A percentile compares a stretch with the other conserved stretches of the same genome.
Evolutionary conservation across 2,113 vertebrate genomes (phyloP).

Genomic region (Cheilinus undulatus): DNA sequence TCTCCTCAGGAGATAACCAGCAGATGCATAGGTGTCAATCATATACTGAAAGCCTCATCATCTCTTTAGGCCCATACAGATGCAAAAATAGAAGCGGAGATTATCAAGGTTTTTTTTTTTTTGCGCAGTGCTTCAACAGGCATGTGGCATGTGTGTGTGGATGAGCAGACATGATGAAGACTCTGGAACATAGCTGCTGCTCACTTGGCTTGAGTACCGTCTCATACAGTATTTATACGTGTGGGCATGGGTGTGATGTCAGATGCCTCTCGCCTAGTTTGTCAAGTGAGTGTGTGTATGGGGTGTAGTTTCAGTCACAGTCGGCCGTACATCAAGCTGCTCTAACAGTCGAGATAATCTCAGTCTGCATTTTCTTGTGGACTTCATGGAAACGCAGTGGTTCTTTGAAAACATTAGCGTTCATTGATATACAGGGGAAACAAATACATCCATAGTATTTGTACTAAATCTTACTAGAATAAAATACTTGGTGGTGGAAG

Average conservation of each 20-base stretch:
- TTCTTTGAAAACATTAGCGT: too few species aligned
- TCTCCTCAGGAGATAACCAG: neutral
- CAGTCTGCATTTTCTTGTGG: neutral
- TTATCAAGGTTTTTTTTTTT: conserved; percentile 22
- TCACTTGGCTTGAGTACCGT: conserved; percentile 60
- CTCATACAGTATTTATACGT: conserved; percentile 55
- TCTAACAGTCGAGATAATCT: neutral
- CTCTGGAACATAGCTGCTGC: conserved; percentile 69
- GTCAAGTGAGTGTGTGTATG: neutral
- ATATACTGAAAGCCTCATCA: neutral
- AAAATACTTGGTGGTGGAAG: too few species aligned
- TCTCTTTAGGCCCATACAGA: neutral
- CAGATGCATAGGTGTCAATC: neutral
- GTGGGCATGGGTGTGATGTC: conserved; percentile 62
- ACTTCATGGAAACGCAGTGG: neutral
- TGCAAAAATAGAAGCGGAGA: conserved; percentile 1
- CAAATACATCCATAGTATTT: too few species aligned
- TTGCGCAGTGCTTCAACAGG: neutral
- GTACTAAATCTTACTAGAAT: too few species aligned
- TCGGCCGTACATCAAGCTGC: conserved; percentile 33
- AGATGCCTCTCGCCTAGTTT: conserved; percentile 35
- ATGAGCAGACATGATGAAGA: conserved; percentile 36
- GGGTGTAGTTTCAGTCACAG: conserved; percentile 19
- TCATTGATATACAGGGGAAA: too few species aligned
- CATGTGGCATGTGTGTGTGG: conserved; percentile 14